Evolutionary conservation across 2,888 invertebrate species (phyloP).

Genomic region (Caenorhabditis sp.): DNA sequence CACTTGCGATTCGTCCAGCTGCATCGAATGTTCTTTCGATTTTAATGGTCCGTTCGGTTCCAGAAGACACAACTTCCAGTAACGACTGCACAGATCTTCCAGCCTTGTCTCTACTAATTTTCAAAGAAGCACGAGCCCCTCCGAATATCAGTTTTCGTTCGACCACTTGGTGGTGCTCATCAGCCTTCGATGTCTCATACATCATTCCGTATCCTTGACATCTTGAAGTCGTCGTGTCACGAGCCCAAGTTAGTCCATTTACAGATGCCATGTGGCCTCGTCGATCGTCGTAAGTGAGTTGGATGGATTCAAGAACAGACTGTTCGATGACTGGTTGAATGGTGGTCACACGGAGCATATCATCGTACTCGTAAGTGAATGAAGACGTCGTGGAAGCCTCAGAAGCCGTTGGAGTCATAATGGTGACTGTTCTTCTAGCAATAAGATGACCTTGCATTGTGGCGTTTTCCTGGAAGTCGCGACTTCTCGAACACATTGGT

Average conservation of each 20-base stretch:
- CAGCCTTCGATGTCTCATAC: slow-evolving; percentile 36
- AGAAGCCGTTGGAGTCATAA: slow-evolving; percentile 14
- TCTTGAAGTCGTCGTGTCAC: slow-evolving; percentile 55
- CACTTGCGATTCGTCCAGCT: slow-evolving; percentile 52
- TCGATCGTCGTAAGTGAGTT: slow-evolving; percentile 67
- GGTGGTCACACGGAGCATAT: slow-evolving; percentile 62
- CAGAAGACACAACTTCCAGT: slow-evolving; percentile 40
- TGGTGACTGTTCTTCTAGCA: slow-evolving; percentile 31
- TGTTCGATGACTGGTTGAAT: slow-evolving; percentile 64
- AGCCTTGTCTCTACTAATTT: slow-evolving; percentile 60
- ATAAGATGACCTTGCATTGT: slow-evolving; percentile 57
- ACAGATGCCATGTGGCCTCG: slow-evolving; percentile 60
- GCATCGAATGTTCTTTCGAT: slow-evolving; percentile 55
- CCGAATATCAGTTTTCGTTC: slow-evolving; percentile 57
- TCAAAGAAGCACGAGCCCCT: slow-evolving; percentile 45
- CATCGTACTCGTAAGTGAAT: slow-evolving; percentile 73
- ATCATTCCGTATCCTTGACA: slow-evolving; percentile 69
- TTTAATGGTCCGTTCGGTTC: slow-evolving; percentile 21
- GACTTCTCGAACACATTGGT: slow-evolving; percentile 21
- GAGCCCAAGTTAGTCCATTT: slow-evolving; percentile 64
- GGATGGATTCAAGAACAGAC: slow-evolving; percentile 61
- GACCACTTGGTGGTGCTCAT: slow-evolving; percentile 48
- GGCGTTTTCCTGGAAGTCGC: slow-evolving; percentile 18
- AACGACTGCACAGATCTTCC: slow-evolving; percentile 59
- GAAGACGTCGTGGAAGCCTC: slow-evolving; percentile 41